Base-by-base conservation (phyloP, 2,888 invertebrate species). In the Callinectes sapidus region DNA sequence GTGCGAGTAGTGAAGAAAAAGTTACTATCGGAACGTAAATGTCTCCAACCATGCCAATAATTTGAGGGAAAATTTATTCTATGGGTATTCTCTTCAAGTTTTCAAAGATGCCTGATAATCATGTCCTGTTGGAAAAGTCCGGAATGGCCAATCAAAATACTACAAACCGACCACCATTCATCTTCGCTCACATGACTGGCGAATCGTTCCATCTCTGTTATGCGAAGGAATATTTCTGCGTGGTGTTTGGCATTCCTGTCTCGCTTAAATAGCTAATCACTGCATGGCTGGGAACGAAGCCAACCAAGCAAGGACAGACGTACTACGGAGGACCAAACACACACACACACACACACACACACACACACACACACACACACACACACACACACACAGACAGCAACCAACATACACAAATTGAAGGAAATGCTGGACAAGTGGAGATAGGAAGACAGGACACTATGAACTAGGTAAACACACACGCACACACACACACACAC, bases 321-420 rank as follows among this genome's bases (percentile, higher is more conserved):
- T n/a, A 71, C 28, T 71, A 23, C 71, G 10, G 48, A 48, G 8
- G 8, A 48, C 10, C 71, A 6, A n/a, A 2, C 71, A 6, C 71
- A 2, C 71, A 6, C 71, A 2, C 71, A 6, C 71, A 2, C 71
- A 6, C 71, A 6, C 71, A 10, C 71, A n/a, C 71, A 71, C 71
- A 23, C 71, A 71, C 71, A 71, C 71, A 23, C 71, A 71, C 71
- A 71, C 71, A 71, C 71, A 71, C 71, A 71, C 23, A 71, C 71
- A 28, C 61, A 61, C 61, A 61, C 61, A 61, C 61, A 61, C 61
- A 61, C 61, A 61, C 61, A 61, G 2, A 55, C 55, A 55, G 5
- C 2, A 2, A 55, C 55, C 2, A 2, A 55, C 55, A 55, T 13
- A 55, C 55, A 55, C 55, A 55, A 2, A 39, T n/a, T n/a, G n/a